phyloP scores from a whole-genome alignment of 2,888 invertebrate genomes.

The Morpho deidamia region DNA sequence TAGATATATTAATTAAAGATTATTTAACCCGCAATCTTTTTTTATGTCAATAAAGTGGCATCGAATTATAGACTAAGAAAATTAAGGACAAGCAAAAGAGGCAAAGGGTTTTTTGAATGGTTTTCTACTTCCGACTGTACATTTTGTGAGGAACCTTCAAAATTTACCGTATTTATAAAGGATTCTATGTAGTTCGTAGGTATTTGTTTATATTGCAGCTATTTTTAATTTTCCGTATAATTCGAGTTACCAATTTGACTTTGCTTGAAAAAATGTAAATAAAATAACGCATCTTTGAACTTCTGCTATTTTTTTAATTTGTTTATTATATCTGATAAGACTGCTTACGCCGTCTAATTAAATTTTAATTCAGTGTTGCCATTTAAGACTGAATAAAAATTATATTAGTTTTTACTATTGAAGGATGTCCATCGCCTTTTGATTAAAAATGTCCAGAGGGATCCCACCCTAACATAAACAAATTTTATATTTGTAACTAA shows the following conservation, averaged over 20 bases:
- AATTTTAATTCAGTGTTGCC: conserved; percentile 52
- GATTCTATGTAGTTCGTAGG: conserved; percentile 42
- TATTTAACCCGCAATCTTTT: conserved; percentile 15
- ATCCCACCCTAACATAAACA: conserved; percentile 60
- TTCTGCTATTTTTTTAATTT: conserved; percentile 31
- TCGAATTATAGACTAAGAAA: conserved; percentile 40
- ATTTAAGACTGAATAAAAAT: conserved; percentile 54
- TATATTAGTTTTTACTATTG: conserved; percentile 25
- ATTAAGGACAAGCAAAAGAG: conserved; percentile 70
- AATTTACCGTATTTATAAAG: conserved; percentile 46
- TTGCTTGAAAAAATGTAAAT: conserved; percentile 62
- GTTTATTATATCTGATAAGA: conserved; percentile 13
- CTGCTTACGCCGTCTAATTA: conserved; percentile 19
- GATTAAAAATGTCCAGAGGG: conserved; percentile 40
- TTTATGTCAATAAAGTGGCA: conserved; percentile 38
- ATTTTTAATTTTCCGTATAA: conserved; percentile 54
- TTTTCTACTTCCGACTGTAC: conserved; percentile 60
- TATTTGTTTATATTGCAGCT: conserved; percentile 19
- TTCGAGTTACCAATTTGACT: conserved; percentile 70
- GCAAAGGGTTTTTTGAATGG: conserved; percentile 69
- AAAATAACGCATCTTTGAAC: conserved; percentile 38
- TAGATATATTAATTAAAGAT: conserved; percentile 12
- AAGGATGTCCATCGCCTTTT: conserved; percentile 25
- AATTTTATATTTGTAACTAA: conserved; percentile 43
- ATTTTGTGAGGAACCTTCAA: conserved; percentile 66